These are phyloP conservation scores for Pararge aegeria DNA, from an alignment of 1,140 invertebrate genomes.

Conservation along the genomic window DNA sequence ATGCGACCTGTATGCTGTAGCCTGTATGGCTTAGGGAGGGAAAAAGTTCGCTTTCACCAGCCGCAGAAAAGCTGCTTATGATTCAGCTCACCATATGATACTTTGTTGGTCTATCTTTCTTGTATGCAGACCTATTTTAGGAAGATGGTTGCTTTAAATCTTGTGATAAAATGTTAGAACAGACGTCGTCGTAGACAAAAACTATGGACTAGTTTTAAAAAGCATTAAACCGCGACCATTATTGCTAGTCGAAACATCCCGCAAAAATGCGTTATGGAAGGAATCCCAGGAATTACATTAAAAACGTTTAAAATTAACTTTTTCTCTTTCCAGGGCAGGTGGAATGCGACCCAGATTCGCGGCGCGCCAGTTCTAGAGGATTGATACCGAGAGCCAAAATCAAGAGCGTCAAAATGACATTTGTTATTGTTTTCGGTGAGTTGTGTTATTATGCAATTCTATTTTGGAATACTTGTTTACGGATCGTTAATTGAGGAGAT, in stretches of 20 bases:
- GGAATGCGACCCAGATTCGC: conserved; percentile 80
- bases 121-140: no score
- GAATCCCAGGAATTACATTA: conserved; percentile 1
- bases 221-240: no score
- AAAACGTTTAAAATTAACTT: conserved; percentile 10
- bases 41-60: no score
- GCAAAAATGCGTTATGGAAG: not conserved
- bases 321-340: conserved; percentile 49
- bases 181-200: no score
- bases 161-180: no score
- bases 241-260: not conserved
- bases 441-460: conserved; percentile 15
- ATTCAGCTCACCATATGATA: no score
- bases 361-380: conserved; percentile 89
- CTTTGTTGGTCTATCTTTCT: no score
- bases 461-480: not conserved
- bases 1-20: no score
- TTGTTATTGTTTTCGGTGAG: conserved; percentile 96
- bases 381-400: conserved; percentile 97
- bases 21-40: no score
- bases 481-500: not conserved
- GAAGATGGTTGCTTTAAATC: no score
- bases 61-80: no score
- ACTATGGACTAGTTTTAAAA: no score
- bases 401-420: conserved; percentile 98